Evolutionary conservation across 2,797 vertebrate species (phyloP), one percentile per base, ranked within the genome.

Genomic region (Acropternis orthonyx): DNA sequence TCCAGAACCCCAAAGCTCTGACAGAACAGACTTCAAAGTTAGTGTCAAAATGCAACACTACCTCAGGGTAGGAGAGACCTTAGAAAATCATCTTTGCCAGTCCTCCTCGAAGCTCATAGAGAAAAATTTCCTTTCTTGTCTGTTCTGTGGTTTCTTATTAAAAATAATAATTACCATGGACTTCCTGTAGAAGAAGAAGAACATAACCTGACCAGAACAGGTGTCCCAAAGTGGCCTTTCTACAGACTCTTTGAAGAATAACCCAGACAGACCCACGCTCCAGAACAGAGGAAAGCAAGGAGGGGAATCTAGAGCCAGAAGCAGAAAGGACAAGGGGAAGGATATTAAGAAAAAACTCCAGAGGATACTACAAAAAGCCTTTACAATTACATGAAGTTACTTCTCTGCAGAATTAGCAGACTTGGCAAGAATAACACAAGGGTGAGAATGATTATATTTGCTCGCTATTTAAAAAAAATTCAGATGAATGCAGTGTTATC

Each of bases 401-500:
- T 81, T 61, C 83, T 85, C 10, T 28, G 52, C 65, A 89, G 79
- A 83, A 89, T 61, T 71, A 83, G 56, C 34, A 83, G 72, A 77
- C 36, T 41, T 88, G 72, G 79, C 82, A 88, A 83, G 74, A 55
- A 41, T 83, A 95, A 89, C 14, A 28, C 82, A 72, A 76, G 71
- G 30, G 12, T 12, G n/a, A 85, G 44, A 71, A 72, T 52, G 76
- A 89, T 91, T 89, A 41, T 39, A 80, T 68, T 88, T 91, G 55
- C 34, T 93, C 21, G 17, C 17, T 65, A 46, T 77, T 83, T 80
- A 84, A 85, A 89, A 91, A 61, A 85, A 74, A 71, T 8, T 59
- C 61, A 89, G 68, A 92, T 61, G n/a, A 95, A 91, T 51, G 49
- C 61, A 77, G 76, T 56, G 82, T 88, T 82, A 79, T 63, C 72